These are phyloP conservation scores for Sarcophaga variegata DNA, from an alignment of 2,888 invertebrate genomes.

Conservation along the genomic window DNA sequence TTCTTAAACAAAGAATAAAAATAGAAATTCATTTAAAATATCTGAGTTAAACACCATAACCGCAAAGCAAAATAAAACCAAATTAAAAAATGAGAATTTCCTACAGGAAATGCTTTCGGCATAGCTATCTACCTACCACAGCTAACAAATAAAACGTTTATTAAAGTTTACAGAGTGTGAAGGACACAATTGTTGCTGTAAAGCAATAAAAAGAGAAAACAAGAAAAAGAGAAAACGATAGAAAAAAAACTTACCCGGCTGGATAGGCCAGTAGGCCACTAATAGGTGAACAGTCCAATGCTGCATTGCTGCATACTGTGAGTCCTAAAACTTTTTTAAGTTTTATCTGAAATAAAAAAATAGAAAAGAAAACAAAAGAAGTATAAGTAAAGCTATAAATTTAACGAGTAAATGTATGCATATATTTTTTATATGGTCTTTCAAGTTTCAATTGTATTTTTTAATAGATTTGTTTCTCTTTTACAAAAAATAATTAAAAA, in stretches of 20 bases:
- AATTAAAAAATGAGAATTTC: not conserved
- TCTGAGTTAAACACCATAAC: not conserved
- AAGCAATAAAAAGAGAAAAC: not conserved
- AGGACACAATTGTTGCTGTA: not conserved
- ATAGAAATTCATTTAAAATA: not conserved
- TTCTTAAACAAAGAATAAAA: not conserved
- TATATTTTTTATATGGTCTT: no score
- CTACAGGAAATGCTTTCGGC: not conserved
- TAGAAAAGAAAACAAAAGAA: constrained; percentile 38
- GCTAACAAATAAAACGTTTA: not conserved
- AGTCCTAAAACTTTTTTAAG: constrained; percentile 96
- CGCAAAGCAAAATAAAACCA: constrained; percentile 12
- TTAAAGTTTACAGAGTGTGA: not conserved
- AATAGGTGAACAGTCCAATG: constrained; percentile 93
- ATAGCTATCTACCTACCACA: not conserved
- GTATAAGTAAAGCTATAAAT: constrained; percentile 27
- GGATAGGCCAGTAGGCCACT: constrained; percentile 96
- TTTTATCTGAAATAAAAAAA: constrained; percentile 89
- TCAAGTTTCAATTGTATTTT: no score
- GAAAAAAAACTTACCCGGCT: constrained; percentile 90
- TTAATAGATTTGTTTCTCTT: no score
- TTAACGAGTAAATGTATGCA: not conserved
- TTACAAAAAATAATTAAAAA: no score
- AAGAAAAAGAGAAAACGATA: not conserved
- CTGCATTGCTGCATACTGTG: constrained; percentile 96